Base-by-base conservation (phyloP, 2,113 vertebrate genomes). In the Peromyscus polionotus region DNA sequence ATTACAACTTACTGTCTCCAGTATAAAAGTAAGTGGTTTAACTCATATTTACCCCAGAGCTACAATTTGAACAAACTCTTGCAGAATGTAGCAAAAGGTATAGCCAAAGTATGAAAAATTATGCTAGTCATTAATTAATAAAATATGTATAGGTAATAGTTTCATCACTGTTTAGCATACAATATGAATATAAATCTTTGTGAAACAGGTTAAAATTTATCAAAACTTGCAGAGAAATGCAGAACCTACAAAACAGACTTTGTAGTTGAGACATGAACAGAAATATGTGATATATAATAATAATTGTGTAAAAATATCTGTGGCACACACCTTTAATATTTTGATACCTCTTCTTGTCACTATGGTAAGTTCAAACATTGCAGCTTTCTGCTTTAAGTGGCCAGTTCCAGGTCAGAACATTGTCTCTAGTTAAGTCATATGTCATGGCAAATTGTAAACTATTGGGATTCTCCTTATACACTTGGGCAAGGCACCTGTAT, bases 371-470 rank as follows among this genome's bases (percentile, higher is more conserved):
- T 42, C n/a, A 68, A 57, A 5, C 17, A 12, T 20, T 57, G 8
- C 12, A 26, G 0, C 11, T 67, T 22, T 8, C 12, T 59, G 3
- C 28, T 79, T 67, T 22, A 54, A 33, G 26, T 17, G 16, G 3
- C 2, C 10, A 51, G 72, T 4, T 3, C 0, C 9, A 8, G 17
- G 11, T 63, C 14, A 89, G 24, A 3, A 19, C 0, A n/a, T 63
- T 48, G 5, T 63, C 54, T 89, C 14, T 73, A 72, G 1, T 61
- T 39, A 20, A 48, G 16, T 70, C 51, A 9, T 36, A 0, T 7
- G 7, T 39, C 39, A 48, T 13, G 7, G 24, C 51, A 72, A 73
- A 80, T 1, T n/a, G 51, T 39, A 7, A 48, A 8, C 39, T 72
- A 5, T 22, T n/a, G 2, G 24, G 2, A 4, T 22, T 48, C 16